phyloP scores from a whole-genome alignment of 2,797 vertebrate species.

The Sebastes iracundus region DNA sequence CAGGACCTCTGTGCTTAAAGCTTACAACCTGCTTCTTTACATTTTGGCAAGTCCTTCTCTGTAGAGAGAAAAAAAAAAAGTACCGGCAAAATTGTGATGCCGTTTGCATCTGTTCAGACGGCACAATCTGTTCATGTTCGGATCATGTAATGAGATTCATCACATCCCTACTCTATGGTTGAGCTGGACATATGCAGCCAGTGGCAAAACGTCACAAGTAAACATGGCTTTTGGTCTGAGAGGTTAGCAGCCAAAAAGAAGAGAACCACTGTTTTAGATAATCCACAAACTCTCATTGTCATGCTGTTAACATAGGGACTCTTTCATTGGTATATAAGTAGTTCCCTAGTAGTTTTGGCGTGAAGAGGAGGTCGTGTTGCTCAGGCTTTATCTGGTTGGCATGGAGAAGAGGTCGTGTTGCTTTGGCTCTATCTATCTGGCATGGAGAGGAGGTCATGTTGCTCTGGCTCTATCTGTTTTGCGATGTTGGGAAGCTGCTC shows the following conservation, averaged over 20 bases:
- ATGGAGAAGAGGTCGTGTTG: too few relatives aligned
- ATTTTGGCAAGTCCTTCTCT: not conserved
- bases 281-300: too few relatives aligned
- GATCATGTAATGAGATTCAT: not conserved
- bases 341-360: too few relatives aligned
- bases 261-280: not conserved
- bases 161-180: not conserved
- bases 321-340: not conserved
- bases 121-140: too few relatives aligned
- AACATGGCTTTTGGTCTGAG: not conserved
- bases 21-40: not conserved
- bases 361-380: too few relatives aligned
- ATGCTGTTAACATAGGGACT: not conserved
- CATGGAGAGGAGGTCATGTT: too few relatives aligned
- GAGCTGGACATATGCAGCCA: not conserved
- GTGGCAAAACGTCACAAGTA: not conserved
- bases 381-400: too few relatives aligned
- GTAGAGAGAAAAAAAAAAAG: not conserved
- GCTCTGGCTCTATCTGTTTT: too few relatives aligned
- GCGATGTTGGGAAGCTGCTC: too few relatives aligned
- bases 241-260: not conserved
- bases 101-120: not conserved
- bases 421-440: too few relatives aligned
- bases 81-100: not conserved
- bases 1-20: not conserved